Percentiles rank a stretch among this genome's conserved stretches.
Conservation (phyloP, 2,888 invertebrate species). For the Argyresthia goedartella region DNA sequence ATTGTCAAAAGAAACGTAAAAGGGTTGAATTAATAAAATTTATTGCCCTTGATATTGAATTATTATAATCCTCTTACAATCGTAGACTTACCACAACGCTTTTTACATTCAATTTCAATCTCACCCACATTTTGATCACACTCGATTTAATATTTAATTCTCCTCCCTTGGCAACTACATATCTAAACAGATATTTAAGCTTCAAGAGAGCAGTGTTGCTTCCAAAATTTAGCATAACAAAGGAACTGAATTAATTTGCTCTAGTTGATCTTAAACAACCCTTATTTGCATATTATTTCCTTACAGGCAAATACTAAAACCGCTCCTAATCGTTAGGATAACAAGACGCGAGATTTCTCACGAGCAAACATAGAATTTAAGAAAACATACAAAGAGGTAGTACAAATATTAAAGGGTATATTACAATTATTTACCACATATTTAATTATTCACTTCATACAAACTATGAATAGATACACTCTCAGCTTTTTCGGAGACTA, state of each 20-base stretch:
- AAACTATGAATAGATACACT: too few species aligned
- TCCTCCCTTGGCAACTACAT: not conserved
- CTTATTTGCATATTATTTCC: slow-evolving; percentile 25
- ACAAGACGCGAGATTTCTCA: slow-evolving; percentile 23
- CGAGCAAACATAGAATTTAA: not conserved
- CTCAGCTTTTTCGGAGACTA: too few species aligned
- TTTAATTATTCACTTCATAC: too few species aligned
- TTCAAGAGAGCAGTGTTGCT: slow-evolving; percentile 21
- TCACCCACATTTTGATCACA: not conserved
- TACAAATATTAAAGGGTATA: too few species aligned
- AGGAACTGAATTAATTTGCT: slow-evolving; percentile 37
- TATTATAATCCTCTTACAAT: slow-evolving; percentile 20
- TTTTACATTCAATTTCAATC: too few species aligned
- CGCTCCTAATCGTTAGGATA: slow-evolving; percentile 42
- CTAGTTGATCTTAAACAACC: slow-evolving; percentile 14
- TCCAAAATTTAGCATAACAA: slow-evolving; percentile 40
- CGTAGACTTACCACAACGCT: not conserved
- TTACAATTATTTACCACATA: too few species aligned
- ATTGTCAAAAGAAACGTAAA: not conserved
- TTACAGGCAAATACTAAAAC: slow-evolving; percentile 40
- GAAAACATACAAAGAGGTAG: not conserved
- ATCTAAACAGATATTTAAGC: not conserved
- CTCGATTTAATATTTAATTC: not conserved
- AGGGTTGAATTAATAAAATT: slow-evolving; percentile 6
- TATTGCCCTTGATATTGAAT: slow-evolving; percentile 22